Percentiles rank a stretch among this genome's conserved stretches.
phyloP scores from a whole-genome alignment of 2,113 vertebrate species.

The Lagopus muta region DNA sequence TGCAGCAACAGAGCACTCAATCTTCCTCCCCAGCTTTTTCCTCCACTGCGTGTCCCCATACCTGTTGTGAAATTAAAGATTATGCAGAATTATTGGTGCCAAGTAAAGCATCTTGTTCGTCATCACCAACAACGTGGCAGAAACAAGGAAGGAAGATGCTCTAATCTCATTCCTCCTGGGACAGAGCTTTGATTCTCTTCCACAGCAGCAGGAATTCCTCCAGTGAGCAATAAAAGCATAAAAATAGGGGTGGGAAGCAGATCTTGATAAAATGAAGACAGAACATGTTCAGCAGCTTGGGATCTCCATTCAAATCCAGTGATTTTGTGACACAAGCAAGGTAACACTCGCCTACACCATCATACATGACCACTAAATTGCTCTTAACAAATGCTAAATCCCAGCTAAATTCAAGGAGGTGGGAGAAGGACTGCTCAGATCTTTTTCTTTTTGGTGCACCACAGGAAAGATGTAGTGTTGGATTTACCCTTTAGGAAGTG shows the following conservation, averaged over 20 bases:
- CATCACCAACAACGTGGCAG: background rate
- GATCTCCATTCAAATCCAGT: background rate
- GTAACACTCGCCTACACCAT: background rate
- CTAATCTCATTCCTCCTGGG: background rate
- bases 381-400: background rate
- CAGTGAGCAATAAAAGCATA: background rate
- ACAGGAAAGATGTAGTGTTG: background rate
- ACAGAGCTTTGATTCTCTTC: background rate
- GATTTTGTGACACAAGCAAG: accelerated
- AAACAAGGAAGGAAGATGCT: background rate
- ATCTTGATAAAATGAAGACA: no score
- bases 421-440: background rate
- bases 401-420: background rate
- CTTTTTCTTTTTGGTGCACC: background rate
- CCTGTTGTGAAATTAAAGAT: background rate
- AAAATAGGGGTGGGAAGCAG: background rate
- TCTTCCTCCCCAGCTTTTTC: background rate
- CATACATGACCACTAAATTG: background rate
- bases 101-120: background rate
- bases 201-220: background rate
- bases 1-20: background rate
- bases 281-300: background rate
- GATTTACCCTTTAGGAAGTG: background rate
- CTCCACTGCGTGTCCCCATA: background rate
- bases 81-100: background rate